Evolutionary conservation across 2,888 invertebrate genomes (phyloP), one percentile per base, ranked within the genome.

Genomic region (Lepidonotus clava): DNA sequence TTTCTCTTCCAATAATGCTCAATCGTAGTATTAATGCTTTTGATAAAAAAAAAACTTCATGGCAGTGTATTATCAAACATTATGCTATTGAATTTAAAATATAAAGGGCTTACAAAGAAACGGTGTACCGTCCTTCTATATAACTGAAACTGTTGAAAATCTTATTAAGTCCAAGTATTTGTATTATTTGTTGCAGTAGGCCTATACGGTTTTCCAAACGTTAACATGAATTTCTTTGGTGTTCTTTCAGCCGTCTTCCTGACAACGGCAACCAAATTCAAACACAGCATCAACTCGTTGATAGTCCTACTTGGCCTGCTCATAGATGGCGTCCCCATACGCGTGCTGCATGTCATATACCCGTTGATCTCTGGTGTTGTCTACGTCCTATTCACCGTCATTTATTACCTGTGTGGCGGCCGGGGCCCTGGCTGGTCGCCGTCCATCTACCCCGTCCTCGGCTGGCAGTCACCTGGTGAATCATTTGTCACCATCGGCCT

Each of bases 281-380:
- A 80, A 46, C 80, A 80, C 51, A 5, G 46, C 0, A 8, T 46
- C 41, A 51, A 41, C 41, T 41, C 80, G 1, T 28, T 41, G 51
- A 11, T 80, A 11, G 80, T 80, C n/a, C 8, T 80, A 1, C 41
- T 80, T 1, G 28, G 28, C 80, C 5, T 80, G 32, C 80, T 80
- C 6, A 14, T 80, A 8, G 51, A 51, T 41, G 51, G 46, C 41
- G 46, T 80, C 1, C 80, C 80, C 0, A 1, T 80, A 6, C 80
- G 80, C 18, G 46, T 80, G 24, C 41, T 80, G 28, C 80, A 80
- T 46, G 41, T 80, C 21, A 14, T 80, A n/a, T 80, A 80, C 80
- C 80, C 46, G 8, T 1, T 80, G 24, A 11, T 41, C 8, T 24
- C 80, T 24, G 80, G 24, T 24, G 41, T 80, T 14, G 32, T 80